Percentiles rank a stretch among this genome's conserved stretches.
Conservation (phyloP, 2,888 invertebrate species). For the Celastrina argiolus region DNA sequence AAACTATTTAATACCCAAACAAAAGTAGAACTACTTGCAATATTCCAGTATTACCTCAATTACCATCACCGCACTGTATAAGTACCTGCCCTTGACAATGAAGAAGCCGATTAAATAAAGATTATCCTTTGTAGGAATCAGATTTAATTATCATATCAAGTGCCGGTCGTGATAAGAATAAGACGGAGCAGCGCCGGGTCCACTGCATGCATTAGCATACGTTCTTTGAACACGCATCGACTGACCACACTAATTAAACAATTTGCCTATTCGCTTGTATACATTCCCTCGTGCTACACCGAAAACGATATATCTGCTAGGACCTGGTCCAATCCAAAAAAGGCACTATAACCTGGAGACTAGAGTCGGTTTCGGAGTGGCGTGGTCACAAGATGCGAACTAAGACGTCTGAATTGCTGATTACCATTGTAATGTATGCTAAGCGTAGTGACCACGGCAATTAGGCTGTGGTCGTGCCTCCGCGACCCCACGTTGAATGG, state of each 20-base stretch:
- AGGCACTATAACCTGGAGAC: conserved; percentile 21
- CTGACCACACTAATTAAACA: conserved; percentile 65
- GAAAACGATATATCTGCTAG: conserved; percentile 29
- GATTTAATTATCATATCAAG: conserved; percentile 16
- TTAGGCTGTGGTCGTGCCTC: conserved; percentile 58
- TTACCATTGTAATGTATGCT: conserved; percentile 72
- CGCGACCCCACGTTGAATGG: conserved; percentile 52
- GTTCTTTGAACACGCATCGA: neutral
- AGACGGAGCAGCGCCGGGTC: neutral
- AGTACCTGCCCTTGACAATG: conserved; percentile 26
- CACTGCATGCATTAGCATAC: neutral
- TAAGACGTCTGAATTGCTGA: conserved; percentile 60
- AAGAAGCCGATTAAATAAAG: conserved; percentile 6
- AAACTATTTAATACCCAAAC: neutral
- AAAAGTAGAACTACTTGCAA: neutral
- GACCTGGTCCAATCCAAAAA: conserved; percentile 25
- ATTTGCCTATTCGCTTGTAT: conserved; percentile 60
- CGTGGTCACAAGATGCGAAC: conserved; percentile 35
- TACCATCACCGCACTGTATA: neutral
- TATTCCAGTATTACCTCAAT: neutral
- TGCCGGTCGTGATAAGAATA: neutral
- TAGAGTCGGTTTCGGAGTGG: conserved; percentile 37
- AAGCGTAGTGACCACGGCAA: conserved; percentile 63
- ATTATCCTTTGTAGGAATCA: conserved; percentile 11
- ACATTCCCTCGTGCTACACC: conserved; percentile 34